phyloP scores from a whole-genome alignment of 2,113 vertebrate genomes.

The Columba janthina region DNA sequence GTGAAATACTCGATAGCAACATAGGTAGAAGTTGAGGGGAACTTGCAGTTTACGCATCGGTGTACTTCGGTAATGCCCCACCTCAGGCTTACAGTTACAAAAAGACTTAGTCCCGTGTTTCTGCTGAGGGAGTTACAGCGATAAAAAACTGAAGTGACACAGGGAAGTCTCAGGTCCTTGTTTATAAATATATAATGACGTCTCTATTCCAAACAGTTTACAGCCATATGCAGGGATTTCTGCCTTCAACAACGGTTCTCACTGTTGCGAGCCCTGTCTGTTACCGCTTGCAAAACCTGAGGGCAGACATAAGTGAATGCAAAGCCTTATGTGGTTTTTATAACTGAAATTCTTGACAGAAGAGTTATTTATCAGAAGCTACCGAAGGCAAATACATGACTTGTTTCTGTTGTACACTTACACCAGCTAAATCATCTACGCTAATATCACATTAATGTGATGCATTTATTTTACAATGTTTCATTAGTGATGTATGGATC shows the following conservation, averaged over 20 bases:
- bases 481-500: constrained; percentile 5
- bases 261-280: background rate
- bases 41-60: background rate
- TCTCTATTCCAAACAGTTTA: background rate
- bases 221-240: background rate
- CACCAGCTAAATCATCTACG: background rate
- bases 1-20: background rate
- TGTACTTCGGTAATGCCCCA: background rate
- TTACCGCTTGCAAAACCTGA: constrained; percentile 11
- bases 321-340: constrained; percentile 24
- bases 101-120: background rate
- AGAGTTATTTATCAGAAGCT: background rate
- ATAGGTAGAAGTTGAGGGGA: background rate
- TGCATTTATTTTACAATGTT: background rate
- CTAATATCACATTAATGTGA: background rate
- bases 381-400: background rate
- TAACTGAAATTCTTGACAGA: constrained; percentile 34
- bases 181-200: constrained; percentile 24
- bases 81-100: background rate
- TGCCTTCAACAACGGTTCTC: background rate
- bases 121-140: background rate
- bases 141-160: background rate
- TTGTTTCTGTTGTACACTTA: background rate
- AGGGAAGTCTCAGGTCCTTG: background rate
- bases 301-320: constrained; percentile 21